phyloP scores from a whole-genome alignment of 2,797 vertebrate genomes.

The Apodemus agrarius region DNA sequence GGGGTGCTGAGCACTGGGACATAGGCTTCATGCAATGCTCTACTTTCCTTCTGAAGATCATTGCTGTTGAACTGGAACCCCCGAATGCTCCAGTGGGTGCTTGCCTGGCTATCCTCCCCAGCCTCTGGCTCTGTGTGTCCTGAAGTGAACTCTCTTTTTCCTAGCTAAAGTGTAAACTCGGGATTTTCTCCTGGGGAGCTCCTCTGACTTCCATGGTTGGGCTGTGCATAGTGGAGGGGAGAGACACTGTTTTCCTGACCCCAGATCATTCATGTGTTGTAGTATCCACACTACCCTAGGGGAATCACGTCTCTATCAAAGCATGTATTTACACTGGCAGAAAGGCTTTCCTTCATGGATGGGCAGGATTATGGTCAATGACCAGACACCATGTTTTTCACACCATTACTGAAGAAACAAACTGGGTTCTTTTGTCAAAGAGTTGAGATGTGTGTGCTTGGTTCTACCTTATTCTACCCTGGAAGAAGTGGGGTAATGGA shows the following conservation, averaged over 20 bases:
- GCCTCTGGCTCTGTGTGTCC: neutral
- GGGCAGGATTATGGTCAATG: neutral
- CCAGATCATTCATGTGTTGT: no score
- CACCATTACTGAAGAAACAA: neutral
- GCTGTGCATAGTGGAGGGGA: rapidly evolving
- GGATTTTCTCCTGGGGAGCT: no score
- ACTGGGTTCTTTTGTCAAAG: neutral
- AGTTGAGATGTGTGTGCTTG: neutral
- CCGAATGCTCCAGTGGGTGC: neutral
- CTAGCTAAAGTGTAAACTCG: neutral
- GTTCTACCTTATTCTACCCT: neutral
- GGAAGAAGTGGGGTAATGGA: neutral
- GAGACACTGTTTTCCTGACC: neutral
- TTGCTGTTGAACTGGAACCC: neutral
- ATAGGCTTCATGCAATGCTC: neutral
- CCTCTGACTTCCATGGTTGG: neutral
- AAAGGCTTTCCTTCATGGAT: neutral
- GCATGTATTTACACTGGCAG: neutral
- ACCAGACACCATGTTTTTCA: neutral
- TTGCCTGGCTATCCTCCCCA: neutral
- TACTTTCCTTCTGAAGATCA: neutral
- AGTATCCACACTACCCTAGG: neutral
- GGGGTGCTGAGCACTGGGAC: neutral
- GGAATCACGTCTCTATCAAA: neutral
- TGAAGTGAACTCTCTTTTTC: neutral